Percentiles rank a stretch among this genome's conserved stretches.
Evolutionary conservation across 1,140 invertebrate genomes (phyloP).

Genomic region (Bradysia coprophila): DNA sequence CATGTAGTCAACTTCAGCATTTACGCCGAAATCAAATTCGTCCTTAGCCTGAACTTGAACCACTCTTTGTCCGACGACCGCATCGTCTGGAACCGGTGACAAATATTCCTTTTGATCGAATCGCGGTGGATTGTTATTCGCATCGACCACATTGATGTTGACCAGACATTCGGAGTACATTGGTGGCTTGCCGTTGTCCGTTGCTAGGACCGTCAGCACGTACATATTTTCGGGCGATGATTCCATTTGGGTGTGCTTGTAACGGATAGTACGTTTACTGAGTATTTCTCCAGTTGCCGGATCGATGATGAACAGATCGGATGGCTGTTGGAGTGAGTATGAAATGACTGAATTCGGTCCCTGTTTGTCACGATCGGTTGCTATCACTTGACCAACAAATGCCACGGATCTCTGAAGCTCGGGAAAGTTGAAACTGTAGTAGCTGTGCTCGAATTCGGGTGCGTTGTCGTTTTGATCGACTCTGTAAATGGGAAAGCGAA

Average conservation of each 20-base stretch:
- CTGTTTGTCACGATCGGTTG: slow-evolving; percentile 76
- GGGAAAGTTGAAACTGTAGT: slow-evolving; percentile 79
- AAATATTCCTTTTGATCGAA: slow-evolving; percentile 58
- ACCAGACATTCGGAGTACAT: slow-evolving; percentile 69
- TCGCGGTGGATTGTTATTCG: slow-evolving; percentile 72
- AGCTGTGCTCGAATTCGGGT: slow-evolving; percentile 73
- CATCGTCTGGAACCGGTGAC: slow-evolving; percentile 64
- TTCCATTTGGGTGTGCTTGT: slow-evolving; percentile 57
- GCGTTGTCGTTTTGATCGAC: slow-evolving; percentile 91
- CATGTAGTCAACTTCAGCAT: slow-evolving; percentile 70
- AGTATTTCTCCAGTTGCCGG: slow-evolving; percentile 77
- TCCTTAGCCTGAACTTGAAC: slow-evolving; percentile 58
- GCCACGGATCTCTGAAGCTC: slow-evolving; percentile 60
- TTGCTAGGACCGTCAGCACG: slow-evolving; percentile 65
- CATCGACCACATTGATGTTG: slow-evolving; percentile 74
- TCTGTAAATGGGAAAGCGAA: no score
- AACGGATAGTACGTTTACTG: slow-evolving; percentile 63
- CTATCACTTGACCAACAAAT: slow-evolving; percentile 74
- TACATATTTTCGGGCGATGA: slow-evolving; percentile 78
- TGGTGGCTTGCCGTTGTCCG: slow-evolving; percentile 83
- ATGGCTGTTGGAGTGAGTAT: slow-evolving; percentile 77
- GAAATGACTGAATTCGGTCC: slow-evolving; percentile 87
- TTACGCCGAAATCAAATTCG: slow-evolving; percentile 61
- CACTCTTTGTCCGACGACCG: slow-evolving; percentile 44
- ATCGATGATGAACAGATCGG: slow-evolving; percentile 78